Percentiles rank a stretch among this genome's conserved stretches.
These are phyloP conservation scores for Mimumesa dahlbomi DNA, from an alignment of 2,888 invertebrate species.

Conservation along the genomic window DNA sequence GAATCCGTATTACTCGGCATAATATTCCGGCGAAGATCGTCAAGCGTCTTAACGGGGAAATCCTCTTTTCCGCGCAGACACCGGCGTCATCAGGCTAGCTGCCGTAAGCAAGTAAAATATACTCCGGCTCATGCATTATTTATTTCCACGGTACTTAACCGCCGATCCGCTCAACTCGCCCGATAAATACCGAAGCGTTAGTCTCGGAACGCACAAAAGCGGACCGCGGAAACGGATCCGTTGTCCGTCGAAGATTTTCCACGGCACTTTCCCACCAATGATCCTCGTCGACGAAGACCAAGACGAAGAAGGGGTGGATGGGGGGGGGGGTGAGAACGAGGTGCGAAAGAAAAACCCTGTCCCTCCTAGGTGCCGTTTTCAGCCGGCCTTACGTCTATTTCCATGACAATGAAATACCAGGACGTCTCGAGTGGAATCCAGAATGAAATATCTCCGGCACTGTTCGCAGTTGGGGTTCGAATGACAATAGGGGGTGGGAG, in stretches of 20 bases:
- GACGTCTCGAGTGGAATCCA: slow-evolving; percentile 50
- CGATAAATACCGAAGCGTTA: slow-evolving; percentile 1
- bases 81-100: slow-evolving; percentile 4
- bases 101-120: slow-evolving; percentile 11
- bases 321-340: background rate
- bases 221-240: slow-evolving; percentile 1
- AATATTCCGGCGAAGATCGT: too few relatives aligned
- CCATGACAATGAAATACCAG: slow-evolving; percentile 59
- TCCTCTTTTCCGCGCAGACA: slow-evolving; percentile 11
- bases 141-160: slow-evolving; percentile 24
- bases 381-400: slow-evolving; percentile 46
- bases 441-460: slow-evolving; percentile 57
- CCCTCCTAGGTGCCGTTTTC: background rate
- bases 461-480: slow-evolving; percentile 36
- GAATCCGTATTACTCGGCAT: too few relatives aligned
- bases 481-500: slow-evolving; percentile 53
- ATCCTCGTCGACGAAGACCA: too few relatives aligned
- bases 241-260: background rate
- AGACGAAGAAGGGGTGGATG: too few relatives aligned
- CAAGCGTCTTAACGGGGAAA: too few relatives aligned
- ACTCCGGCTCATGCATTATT: slow-evolving; percentile 37
- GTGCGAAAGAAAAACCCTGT: slow-evolving; percentile 10
- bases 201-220: too few relatives aligned
- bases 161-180: slow-evolving; percentile 6
- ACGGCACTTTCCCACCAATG: background rate